Evolutionary conservation across 92 coral and sea anemone genomes (phyloP).

Genomic region (Siderastrea radians): DNA sequence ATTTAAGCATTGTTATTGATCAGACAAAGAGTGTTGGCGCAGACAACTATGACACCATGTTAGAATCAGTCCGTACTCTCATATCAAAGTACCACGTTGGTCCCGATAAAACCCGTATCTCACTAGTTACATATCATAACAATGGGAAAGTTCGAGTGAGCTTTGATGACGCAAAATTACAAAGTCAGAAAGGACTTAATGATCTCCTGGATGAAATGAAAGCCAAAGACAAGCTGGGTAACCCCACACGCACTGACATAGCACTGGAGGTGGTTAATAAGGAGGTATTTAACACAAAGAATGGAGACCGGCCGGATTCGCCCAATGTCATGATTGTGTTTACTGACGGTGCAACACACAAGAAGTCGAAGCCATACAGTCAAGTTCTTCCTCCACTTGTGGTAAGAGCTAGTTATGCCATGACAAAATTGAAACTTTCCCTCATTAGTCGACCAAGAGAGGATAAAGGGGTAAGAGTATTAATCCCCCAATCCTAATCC

Average conservation of each 20-base stretch:
- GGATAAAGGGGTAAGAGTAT: no score
- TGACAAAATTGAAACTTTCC: no score
- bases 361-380: conserved; percentile 3
- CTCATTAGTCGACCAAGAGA: no score
- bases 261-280: conserved; percentile 4
- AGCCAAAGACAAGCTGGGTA: background rate
- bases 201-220: conserved; percentile 15
- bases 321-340: conserved; percentile 35
- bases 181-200: background rate
- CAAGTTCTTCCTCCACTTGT: conserved; percentile 11
- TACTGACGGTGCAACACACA: conserved; percentile 19
- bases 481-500: no score
- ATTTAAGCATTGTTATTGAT: conserved; percentile 19
- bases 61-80: conserved; percentile 14
- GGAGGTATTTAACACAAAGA: background rate
- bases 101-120: background rate
- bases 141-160: conserved; percentile 1
- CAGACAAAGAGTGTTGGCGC: conserved; percentile 22
- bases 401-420: background rate
- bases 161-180: background rate
- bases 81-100: conserved; percentile 32
- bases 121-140: background rate
- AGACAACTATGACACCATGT: conserved; percentile 26
- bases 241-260: conserved; percentile 11
- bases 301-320: conserved; percentile 33